Conservation (phyloP, 2,113 vertebrate genomes). For the Hipposideros armiger region DNA sequence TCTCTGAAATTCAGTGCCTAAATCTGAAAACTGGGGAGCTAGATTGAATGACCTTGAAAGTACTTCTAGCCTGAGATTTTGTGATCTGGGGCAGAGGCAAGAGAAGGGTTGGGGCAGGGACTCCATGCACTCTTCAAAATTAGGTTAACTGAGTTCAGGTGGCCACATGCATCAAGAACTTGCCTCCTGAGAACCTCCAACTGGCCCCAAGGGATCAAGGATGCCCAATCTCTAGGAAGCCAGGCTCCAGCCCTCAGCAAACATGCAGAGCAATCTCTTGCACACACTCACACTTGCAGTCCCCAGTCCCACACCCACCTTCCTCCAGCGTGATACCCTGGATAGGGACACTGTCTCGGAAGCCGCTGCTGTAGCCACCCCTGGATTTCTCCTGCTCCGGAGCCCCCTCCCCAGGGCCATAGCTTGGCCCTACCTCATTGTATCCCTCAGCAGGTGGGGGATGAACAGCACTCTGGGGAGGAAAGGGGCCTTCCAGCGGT, state of each 20-base stretch:
- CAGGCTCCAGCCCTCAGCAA: slow-evolving; percentile 52
- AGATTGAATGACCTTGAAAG: neutral
- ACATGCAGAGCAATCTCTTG: slow-evolving; percentile 56
- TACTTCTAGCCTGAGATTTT: slow-evolving; percentile 7
- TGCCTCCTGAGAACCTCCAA: neutral
- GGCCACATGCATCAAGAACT: neutral
- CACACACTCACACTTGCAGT: slow-evolving; percentile 40
- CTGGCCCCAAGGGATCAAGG: neutral
- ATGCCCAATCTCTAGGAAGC: neutral
- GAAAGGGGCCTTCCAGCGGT: slow-evolving; percentile 72
- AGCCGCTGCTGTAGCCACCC: slow-evolving; percentile 79
- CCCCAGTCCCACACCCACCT: slow-evolving; percentile 80
- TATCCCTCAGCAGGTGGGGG: slow-evolving; percentile 75
- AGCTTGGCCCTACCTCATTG: slow-evolving; percentile 78
- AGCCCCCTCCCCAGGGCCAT: slow-evolving; percentile 77
- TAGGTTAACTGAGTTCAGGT: slow-evolving; percentile 25
- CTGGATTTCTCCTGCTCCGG: slow-evolving; percentile 85
- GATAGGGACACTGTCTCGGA: slow-evolving; percentile 85
- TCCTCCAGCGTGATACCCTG: slow-evolving; percentile 88
- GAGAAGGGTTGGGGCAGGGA: neutral
- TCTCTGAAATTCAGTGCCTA: neutral
- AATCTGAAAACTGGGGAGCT: neutral
- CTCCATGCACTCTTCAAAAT: neutral
- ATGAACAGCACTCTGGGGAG: slow-evolving; percentile 73
- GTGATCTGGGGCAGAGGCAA: neutral